These are phyloP conservation scores for Sebastes reedi DNA, from an alignment of 2,797 vertebrate species.

Conservation along the genomic window DNA sequence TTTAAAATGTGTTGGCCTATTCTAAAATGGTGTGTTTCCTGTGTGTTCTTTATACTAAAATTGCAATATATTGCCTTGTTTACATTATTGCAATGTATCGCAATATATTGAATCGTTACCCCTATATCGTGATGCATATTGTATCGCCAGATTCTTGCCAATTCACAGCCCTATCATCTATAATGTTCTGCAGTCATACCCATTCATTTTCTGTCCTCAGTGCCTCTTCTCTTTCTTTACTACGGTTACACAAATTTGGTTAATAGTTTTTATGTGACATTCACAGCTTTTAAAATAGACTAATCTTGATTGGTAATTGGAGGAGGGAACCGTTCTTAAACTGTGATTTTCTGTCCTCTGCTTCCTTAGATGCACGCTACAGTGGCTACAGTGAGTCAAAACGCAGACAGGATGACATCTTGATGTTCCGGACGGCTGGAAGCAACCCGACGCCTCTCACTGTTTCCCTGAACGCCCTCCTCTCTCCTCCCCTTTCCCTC, in stretches of 20 bases:
- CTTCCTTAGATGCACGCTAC: constrained; percentile 1
- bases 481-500: neutral
- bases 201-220: neutral
- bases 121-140: too few relatives aligned
- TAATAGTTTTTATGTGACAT: neutral
- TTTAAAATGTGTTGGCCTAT: too few relatives aligned
- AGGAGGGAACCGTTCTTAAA: neutral
- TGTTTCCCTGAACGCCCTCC: constrained; percentile 12
- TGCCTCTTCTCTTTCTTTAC: neutral
- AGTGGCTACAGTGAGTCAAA: constrained; percentile 8
- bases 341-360: neutral
- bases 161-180: neutral
- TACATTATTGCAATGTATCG: too few relatives aligned
- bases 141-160: too few relatives aligned
- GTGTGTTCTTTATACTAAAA: too few relatives aligned
- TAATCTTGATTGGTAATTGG: neutral
- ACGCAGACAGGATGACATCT: constrained; percentile 28
- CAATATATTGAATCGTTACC: too few relatives aligned
- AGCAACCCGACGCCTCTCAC: constrained; percentile 16
- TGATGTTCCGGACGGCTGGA: constrained; percentile 18
- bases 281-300: neutral
- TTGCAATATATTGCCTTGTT: too few relatives aligned
- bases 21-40: too few relatives aligned
- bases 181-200: neutral
- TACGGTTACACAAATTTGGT: neutral